Evolutionary conservation across 2,888 invertebrate genomes (phyloP).

Genomic region (Drosophila monieri): DNA sequence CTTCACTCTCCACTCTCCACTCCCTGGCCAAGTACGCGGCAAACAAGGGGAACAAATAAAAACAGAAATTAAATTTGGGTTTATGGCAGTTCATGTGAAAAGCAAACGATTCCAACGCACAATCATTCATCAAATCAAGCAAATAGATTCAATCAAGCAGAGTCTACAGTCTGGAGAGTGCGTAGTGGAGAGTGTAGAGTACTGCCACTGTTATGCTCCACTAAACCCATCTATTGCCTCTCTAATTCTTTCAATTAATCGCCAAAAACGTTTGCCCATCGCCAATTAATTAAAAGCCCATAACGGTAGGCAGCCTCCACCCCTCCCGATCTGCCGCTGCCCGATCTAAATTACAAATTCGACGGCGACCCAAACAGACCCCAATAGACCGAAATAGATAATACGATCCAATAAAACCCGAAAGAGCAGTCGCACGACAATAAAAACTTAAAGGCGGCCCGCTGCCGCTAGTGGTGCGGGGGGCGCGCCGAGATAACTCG

Average conservation of each 20-base stretch:
- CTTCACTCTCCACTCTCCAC: background rate
- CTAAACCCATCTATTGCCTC: slow-evolving; percentile 24
- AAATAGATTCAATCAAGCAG: slow-evolving; percentile 19
- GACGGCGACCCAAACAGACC: slow-evolving; percentile 64
- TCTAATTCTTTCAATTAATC: slow-evolving; percentile 68
- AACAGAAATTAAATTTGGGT: slow-evolving; percentile 73
- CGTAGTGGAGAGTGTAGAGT: no score
- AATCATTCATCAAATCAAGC: slow-evolving; percentile 58
- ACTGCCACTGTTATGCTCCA: slow-evolving; percentile 55
- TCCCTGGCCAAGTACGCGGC: slow-evolving; percentile 12
- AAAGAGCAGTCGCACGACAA: slow-evolving; percentile 73
- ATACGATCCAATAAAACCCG: slow-evolving; percentile 76
- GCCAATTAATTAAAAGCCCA: slow-evolving; percentile 77
- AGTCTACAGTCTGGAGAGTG: no score
- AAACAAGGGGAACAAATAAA: slow-evolving; percentile 74
- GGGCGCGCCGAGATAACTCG: background rate
- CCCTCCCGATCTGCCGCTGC: slow-evolving; percentile 29
- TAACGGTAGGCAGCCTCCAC: slow-evolving; percentile 54
- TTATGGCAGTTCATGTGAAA: slow-evolving; percentile 78
- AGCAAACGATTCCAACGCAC: slow-evolving; percentile 43
- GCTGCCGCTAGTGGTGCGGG: slow-evolving; percentile 30
- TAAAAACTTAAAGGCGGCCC: slow-evolving; percentile 49
- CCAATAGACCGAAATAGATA: slow-evolving; percentile 57
- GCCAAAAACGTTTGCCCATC: slow-evolving; percentile 47
- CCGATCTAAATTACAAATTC: slow-evolving; percentile 75